Percentiles rank a stretch among this genome's conserved stretches.
phyloP scores from a whole-genome alignment of 2,797 vertebrate genomes.

The Zenarchopterus dispar region DNA sequence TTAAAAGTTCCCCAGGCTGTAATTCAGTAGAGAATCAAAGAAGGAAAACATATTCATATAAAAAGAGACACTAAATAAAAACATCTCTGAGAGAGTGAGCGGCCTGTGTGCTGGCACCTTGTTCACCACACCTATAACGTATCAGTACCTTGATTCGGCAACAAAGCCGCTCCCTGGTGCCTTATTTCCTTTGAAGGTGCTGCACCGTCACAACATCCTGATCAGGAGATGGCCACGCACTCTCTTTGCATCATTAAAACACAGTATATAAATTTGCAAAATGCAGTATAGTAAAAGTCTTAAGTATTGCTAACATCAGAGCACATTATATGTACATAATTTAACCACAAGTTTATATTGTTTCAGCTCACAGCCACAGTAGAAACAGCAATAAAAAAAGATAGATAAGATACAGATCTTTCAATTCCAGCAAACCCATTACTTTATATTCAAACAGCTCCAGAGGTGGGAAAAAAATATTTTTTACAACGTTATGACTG shows the following conservation, averaged over 20 bases:
- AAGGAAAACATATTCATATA: too few species aligned
- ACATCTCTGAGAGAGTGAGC: too few species aligned
- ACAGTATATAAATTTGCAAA: not conserved
- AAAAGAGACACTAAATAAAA: too few species aligned
- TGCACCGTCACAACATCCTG: not conserved
- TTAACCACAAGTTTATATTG: not conserved
- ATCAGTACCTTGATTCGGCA: too few species aligned
- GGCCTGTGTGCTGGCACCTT: too few species aligned
- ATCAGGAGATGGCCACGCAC: not conserved
- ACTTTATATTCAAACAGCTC: not conserved
- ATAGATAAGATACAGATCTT: not conserved
- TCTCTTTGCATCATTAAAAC: not conserved
- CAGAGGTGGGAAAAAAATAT: not conserved
- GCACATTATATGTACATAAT: not conserved
- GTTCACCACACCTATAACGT: too few species aligned
- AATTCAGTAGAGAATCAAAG: not conserved
- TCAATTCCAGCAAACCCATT: not conserved
- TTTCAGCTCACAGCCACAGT: not conserved
- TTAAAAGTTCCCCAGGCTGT: not conserved
- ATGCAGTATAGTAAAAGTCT: not conserved
- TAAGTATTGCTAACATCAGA: not conserved
- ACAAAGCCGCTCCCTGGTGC: too few species aligned
- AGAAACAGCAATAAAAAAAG: not conserved
- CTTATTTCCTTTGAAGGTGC: too few species aligned
- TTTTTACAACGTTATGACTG: not conserved